A percentile compares a stretch with the other conserved stretches of the same genome.
phyloP scores from a whole-genome alignment of 2,888 invertebrate genomes.

The Thalpophila matura region DNA sequence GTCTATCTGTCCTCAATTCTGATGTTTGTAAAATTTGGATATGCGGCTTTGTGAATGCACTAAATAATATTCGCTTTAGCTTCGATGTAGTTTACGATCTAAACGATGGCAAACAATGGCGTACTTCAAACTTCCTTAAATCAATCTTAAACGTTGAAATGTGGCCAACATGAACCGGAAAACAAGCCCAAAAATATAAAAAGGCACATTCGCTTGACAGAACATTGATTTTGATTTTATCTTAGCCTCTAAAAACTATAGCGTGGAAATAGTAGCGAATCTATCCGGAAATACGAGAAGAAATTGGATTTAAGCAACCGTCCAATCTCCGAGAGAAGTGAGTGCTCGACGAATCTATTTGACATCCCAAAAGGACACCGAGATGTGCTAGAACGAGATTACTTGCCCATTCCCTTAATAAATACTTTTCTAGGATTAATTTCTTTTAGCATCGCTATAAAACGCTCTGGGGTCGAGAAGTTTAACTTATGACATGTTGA shows the following conservation, averaged over 20 bases:
- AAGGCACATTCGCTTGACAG: constrained; percentile 16
- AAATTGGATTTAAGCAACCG: constrained; percentile 68
- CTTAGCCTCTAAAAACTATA: constrained; percentile 46
- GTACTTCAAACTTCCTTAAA: neutral
- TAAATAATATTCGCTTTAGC: neutral
- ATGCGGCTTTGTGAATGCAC: no score
- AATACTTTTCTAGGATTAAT: constrained; percentile 9
- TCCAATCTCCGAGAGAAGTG: constrained; percentile 54
- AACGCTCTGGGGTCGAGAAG: neutral
- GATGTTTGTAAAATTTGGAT: no score
- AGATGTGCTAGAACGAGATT: constrained; percentile 50
- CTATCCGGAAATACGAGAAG: constrained; percentile 53
- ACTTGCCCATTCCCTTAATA: constrained; percentile 28
- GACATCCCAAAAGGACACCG: constrained; percentile 38
- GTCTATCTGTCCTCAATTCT: no score
- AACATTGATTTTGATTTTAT: constrained; percentile 52
- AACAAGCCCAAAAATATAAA: constrained; percentile 1
- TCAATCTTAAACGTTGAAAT: neutral
- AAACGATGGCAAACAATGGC: neutral
- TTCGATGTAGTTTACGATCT: neutral
- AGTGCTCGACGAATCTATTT: constrained; percentile 42
- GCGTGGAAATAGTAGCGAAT: constrained; percentile 31
- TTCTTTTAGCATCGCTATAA: neutral
- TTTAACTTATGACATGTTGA: neutral
- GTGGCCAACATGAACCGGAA: neutral